Base-by-base conservation (phyloP, 2,797 vertebrate genomes). In the Crax fasciolata region DNA sequence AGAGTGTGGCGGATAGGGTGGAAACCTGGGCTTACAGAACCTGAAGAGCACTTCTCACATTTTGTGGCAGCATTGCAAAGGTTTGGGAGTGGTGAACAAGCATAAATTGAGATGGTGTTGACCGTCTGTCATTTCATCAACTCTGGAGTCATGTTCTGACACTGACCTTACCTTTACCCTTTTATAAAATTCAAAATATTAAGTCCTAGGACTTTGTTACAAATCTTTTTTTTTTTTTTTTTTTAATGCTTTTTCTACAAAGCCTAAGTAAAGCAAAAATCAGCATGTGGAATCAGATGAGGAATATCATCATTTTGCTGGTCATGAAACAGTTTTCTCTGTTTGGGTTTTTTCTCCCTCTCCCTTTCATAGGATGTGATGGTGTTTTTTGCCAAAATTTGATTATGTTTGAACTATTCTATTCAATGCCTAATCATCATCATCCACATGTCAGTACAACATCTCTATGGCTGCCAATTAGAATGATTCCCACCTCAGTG, bases 271-370 rank as follows among this genome's bases (percentile, higher is more conserved):
- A 6, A 67, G 3, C 6, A 75, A 86, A 74, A 61, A 23, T 5
- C 4, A 51, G 11, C 7, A 20, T 4, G 8, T 32, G 9, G 35
- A 35, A 35, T 35, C 10, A 7, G 30, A 0, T 28, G 10, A 70
- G 25, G 38, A 57, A 30, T 28, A 30, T 19, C 1, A 2, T 71
- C 28, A 2, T 13, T 72, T 63, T 79, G 1, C 5, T 17, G 9
- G 35, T 70, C 7, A 11, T n/a, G 23, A 46, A 71, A 15, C 5
- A 21, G 7, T 13, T 55, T 8, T 11, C 6, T 19, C 35, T 35
- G 35, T 35, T 35, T 35, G 35, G 35, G 35, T 35, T 35, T 55
- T 76, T 87, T 73, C 43, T 76, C 15, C 11, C 43, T 76, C 13
- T 9, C 30, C 7, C 3, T 62, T 32, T 11, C 4, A 67, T 48